phyloP scores from a whole-genome alignment of 1,140 invertebrate genomes.

The Dinothrombium tinctorium region DNA sequence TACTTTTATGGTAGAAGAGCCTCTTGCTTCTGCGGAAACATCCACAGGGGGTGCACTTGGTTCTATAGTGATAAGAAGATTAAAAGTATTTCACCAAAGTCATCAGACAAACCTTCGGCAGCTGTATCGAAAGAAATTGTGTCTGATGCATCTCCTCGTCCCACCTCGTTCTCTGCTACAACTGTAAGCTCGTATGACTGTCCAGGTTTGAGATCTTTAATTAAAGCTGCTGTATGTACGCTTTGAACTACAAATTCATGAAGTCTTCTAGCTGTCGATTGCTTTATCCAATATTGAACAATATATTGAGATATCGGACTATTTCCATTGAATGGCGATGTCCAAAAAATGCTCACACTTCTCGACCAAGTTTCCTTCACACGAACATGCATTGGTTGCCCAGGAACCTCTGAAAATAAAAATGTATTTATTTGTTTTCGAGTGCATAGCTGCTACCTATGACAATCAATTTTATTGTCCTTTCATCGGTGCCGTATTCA shows the following conservation, averaged over 20 bases:
- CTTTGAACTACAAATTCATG: slow-evolving; percentile 14
- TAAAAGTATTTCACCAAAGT: slow-evolving; percentile 68
- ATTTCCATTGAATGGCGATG: slow-evolving; percentile 78
- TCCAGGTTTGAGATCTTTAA: slow-evolving; percentile 42
- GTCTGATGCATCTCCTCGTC: slow-evolving; percentile 66
- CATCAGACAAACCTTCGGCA: slow-evolving; percentile 74
- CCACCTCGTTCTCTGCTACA: slow-evolving; percentile 81
- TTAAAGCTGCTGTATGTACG: slow-evolving; percentile 12
- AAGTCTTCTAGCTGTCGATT: slow-evolving; percentile 6
- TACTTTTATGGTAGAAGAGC: slow-evolving; percentile 15
- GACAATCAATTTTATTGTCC: slow-evolving; percentile 47
- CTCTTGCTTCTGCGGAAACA: slow-evolving; percentile 14
- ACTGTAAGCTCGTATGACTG: slow-evolving; percentile 76
- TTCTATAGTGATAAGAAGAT: slow-evolving; percentile 52
- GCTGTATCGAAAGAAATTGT: slow-evolving; percentile 77
- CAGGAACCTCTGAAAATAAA: slow-evolving; percentile 49
- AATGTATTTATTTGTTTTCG: not conserved
- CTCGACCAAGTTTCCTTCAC: slow-evolving; percentile 74
- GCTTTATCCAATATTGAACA: slow-evolving; percentile 60
- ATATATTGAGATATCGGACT: slow-evolving; percentile 69
- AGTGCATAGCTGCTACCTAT: slow-evolving; percentile 25
- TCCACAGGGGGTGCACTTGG: slow-evolving; percentile 15
- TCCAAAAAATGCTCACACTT: slow-evolving; percentile 75
- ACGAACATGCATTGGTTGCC: slow-evolving; percentile 67
- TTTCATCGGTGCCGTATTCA: slow-evolving; percentile 65